phyloP scores from a whole-genome alignment of 2,888 invertebrate species.

The Atethmia centrago region DNA sequence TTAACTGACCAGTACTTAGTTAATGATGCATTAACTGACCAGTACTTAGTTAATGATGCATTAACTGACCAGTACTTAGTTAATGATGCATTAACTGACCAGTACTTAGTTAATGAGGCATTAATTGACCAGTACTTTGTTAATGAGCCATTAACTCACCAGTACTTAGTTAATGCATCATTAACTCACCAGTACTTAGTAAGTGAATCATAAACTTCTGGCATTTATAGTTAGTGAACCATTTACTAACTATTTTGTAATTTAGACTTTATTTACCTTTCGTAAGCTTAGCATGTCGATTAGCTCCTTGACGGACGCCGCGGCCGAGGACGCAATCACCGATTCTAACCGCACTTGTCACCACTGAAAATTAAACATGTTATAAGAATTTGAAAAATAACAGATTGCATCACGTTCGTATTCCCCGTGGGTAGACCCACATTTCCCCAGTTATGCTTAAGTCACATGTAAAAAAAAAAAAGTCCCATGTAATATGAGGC shows the following conservation, averaged over 20 bases:
- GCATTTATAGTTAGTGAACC: neutral
- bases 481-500: neutral
- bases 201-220: neutral
- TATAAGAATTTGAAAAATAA: neutral
- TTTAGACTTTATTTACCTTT: slow-evolving; percentile 20
- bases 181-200: neutral
- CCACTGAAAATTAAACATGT: slow-evolving; percentile 2
- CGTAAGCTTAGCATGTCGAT: neutral
- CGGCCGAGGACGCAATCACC: slow-evolving; percentile 8
- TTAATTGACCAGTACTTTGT: neutral
- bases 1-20: neutral
- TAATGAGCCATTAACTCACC: neutral
- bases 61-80: neutral
- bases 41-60: neutral
- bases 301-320: neutral
- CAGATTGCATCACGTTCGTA: too few species aligned
- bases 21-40: neutral
- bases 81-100: neutral
- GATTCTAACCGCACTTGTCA: slow-evolving; percentile 1
- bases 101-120: neutral
- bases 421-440: too few species aligned
- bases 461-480: neutral
- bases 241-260: neutral
- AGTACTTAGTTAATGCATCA: neutral
- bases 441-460: too few species aligned